Evolutionary conservation across 1,140 invertebrate species (phyloP), one percentile per base, ranked within the genome.

Genomic region (Lepidostoma basale): DNA sequence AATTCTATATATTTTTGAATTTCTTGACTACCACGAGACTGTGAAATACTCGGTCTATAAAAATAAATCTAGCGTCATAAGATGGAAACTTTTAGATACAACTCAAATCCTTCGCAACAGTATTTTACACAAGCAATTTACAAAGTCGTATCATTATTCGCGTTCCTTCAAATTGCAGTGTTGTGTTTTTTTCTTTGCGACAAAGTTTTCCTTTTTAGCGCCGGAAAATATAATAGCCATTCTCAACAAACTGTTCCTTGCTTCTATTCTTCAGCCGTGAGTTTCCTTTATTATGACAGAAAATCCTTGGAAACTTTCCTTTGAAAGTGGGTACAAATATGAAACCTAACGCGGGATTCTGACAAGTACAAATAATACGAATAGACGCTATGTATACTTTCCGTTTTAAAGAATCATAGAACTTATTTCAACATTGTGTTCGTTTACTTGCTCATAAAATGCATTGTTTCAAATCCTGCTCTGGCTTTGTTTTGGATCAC

Each of bases 241-340:
- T 45, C 36, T 42, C 49, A 12, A 44, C 64, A 59, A 58, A 67
- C 33, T 54, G 63, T 52, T 59, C 39, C 36, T 67, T 45, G 22
- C 40, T 67, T 59, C 64, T 36, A 44, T 67, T 67, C 64, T 59
- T 45, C 39, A 10, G 47, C 40, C 36, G 63, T 23, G 54, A 59
- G 30, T 67, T 67, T 47, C 30, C 52, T 58, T 52, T 67, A 67
- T 67, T 67, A 67, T 67, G 54, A 67, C 52, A 52, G 64, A 26
- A 47, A 67, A 67, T 59, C 64, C 54, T 59, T 67, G 58, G 22
- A 59, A 59, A 67, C 16, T 67, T 67, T 58, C 49, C 33, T 67
- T 67, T 42, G 26, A 49, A 54, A 25, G 45, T 30, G 40, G 30
- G 45, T 26, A 64, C 26, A 64, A 52, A 52, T 14, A 64, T 22